Evolutionary conservation across 2,797 vertebrate species (phyloP).

Genomic region (Siniperca undulata): DNA sequence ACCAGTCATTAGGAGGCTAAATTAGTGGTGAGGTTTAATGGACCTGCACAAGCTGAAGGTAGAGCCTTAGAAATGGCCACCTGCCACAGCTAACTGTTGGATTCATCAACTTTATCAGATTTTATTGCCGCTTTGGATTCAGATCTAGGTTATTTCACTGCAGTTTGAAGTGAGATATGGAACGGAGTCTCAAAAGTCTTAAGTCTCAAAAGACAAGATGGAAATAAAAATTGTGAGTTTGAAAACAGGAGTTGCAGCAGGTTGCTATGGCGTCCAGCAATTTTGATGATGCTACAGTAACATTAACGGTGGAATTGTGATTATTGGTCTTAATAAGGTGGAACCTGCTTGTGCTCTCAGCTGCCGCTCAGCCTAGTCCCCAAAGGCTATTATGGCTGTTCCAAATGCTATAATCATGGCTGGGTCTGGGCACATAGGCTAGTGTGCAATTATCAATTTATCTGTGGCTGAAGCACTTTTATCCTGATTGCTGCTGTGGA

Average conservation of each 20-base stretch:
- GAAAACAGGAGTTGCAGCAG: neutral
- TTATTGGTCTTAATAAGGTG: constrained; percentile 62
- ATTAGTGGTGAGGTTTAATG: constrained; percentile 74
- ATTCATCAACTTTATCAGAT: constrained; percentile 60
- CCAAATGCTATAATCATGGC: constrained; percentile 64
- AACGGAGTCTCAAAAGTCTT: neutral
- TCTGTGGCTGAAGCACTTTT: constrained; percentile 51
- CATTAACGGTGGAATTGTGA: constrained; percentile 43
- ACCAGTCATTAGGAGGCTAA: constrained; percentile 74
- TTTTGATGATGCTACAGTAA: constrained; percentile 18
- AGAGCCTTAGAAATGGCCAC: constrained; percentile 65
- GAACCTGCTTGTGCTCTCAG: constrained; percentile 52
- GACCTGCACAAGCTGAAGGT: constrained; percentile 61
- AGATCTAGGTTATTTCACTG: constrained; percentile 4
- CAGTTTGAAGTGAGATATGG: neutral
- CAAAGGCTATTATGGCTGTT: constrained; percentile 55
- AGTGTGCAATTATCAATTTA: constrained; percentile 63
- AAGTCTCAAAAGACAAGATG: neutral
- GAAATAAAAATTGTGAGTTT: constrained; percentile 8
- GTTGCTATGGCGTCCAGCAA: constrained; percentile 19
- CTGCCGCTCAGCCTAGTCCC: constrained; percentile 44
- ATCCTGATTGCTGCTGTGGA: constrained; percentile 27
- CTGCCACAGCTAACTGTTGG: constrained; percentile 59
- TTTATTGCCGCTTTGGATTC: constrained; percentile 19
- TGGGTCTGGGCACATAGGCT: constrained; percentile 34